Evolutionary conservation across 2,113 vertebrate species (phyloP).

Genomic region (Otocyon megalotis): DNA sequence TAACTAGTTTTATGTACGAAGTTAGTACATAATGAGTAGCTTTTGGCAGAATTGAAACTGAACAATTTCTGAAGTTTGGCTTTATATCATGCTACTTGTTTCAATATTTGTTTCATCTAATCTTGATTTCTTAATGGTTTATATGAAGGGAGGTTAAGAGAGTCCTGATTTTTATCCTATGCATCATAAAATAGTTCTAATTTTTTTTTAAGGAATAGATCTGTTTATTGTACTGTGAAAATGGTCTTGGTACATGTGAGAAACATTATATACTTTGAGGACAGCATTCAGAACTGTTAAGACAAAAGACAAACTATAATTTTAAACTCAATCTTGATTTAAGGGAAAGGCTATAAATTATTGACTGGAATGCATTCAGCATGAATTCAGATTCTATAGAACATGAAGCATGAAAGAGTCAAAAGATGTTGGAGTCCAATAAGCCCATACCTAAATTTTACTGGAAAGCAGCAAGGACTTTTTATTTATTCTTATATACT

Average conservation of each 20-base stretch:
- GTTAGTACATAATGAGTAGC: background rate
- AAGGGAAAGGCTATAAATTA: conserved; percentile 87
- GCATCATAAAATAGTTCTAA: background rate
- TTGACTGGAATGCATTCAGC: conserved; percentile 87
- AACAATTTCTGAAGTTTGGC: background rate
- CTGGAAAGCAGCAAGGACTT: conserved; percentile 81
- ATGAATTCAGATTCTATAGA: conserved; percentile 85
- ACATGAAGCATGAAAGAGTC: conserved; percentile 85
- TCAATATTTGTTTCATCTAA: background rate
- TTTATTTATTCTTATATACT: conserved; percentile 89
- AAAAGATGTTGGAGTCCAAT: conserved; percentile 84
- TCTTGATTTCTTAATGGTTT: background rate
- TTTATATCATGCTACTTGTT: background rate
- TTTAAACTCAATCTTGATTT: conserved; percentile 85
- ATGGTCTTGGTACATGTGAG: conserved; percentile 79
- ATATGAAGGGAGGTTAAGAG: background rate
- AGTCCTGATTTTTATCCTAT: background rate
- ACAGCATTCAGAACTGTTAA: conserved; percentile 86
- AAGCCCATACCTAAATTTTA: conserved; percentile 86
- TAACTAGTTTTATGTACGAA: background rate
- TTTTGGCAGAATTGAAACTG: background rate
- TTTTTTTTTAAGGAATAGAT: conserved; percentile 72
- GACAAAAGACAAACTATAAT: conserved; percentile 83
- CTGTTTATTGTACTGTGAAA: conserved; percentile 87
- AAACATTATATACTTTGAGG: conserved; percentile 84